Base-by-base conservation (phyloP, 1,140 invertebrate species). In the Tetramorium simillimum region DNA sequence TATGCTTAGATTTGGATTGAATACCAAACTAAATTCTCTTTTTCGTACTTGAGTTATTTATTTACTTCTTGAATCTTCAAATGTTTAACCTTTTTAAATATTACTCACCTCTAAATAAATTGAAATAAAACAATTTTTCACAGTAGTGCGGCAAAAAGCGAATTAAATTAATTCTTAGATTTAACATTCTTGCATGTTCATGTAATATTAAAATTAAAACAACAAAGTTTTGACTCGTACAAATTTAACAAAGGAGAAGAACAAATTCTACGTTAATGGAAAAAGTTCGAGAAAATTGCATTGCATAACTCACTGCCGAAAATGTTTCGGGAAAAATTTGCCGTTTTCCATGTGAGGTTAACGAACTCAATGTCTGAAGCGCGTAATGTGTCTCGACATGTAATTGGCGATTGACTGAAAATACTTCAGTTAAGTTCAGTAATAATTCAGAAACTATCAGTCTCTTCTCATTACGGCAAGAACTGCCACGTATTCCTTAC, bases 341-440 rank as follows among this genome's bases (percentile, higher is more conserved):
- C 16, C 46, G 1, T 18, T 80, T 80, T 69, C n/a, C 3, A 14
- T 12, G 51, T 21, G 18, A 16, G 80, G 80, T 82, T 43, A 21
- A 84, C 9, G 69, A 84, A 73, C 69, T 37, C 33, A 5, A 10
- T 43, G n/a, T 67, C 62, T 40, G 40, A 21, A 21, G 46, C 18
- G 10, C 12, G n/a, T 33, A 73, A 58, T 56, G 2, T 33, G 53
- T 84, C 40, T 24, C 69, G 53, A 46, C 40, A 16, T 62, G 24
- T 60, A 62, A 70, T 62, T 24, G 21, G 18, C 69, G 53, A 84
- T 84, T 58, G 53, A 21, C 80, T 62, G 40, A 49, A 58, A 46
- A 84, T 84, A 73, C n/a, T n/a, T 60, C 53, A 24, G 37, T 73
- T 60, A 82, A 73, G n/a, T 18, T 72, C 53, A 12, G 51, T 84